These are phyloP conservation scores for Ctenicera cuprea DNA, from an alignment of 2,888 invertebrate genomes.

Conservation along the genomic window DNA sequence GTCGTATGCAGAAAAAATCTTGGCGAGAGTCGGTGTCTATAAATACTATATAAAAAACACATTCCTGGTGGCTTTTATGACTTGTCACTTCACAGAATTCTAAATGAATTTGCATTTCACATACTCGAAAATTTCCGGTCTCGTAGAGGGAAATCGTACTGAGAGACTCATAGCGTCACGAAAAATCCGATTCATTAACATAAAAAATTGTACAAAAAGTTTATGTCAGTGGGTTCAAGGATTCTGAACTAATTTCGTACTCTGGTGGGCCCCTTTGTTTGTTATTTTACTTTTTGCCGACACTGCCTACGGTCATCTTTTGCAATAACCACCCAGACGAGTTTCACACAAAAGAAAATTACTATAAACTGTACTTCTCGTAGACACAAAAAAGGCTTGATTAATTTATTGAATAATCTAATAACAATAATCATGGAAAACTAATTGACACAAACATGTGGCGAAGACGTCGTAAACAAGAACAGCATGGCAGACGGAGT, in stretches of 20 bases:
- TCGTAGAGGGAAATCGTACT: conserved; percentile 17
- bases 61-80: conserved; percentile 36
- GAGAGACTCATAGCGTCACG: conserved; percentile 27
- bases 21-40: conserved; percentile 9
- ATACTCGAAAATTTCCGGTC: conserved; percentile 39
- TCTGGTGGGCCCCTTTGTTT: conserved; percentile 31
- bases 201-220: conserved; percentile 24
- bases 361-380: conserved; percentile 33
- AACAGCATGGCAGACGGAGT: not conserved
- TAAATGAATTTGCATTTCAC: conserved; percentile 32
- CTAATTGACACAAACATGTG: conserved; percentile 12
- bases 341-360: conserved; percentile 35
- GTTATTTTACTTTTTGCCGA: conserved; percentile 43
- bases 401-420: conserved; percentile 20
- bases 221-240: conserved; percentile 42
- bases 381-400: conserved; percentile 19
- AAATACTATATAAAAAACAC: conserved; percentile 33
- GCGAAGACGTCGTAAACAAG: conserved; percentile 1
- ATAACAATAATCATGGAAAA: conserved; percentile 7
- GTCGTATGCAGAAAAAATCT: conserved; percentile 1
- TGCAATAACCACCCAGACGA: conserved; percentile 28
- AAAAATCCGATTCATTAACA: conserved; percentile 7
- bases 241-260: conserved; percentile 39
- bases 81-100: conserved; percentile 34
- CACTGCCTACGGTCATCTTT: conserved; percentile 36